Evolutionary conservation across 2,113 vertebrate species (phyloP).

Genomic region (Hippocampus guttulatus): DNA sequence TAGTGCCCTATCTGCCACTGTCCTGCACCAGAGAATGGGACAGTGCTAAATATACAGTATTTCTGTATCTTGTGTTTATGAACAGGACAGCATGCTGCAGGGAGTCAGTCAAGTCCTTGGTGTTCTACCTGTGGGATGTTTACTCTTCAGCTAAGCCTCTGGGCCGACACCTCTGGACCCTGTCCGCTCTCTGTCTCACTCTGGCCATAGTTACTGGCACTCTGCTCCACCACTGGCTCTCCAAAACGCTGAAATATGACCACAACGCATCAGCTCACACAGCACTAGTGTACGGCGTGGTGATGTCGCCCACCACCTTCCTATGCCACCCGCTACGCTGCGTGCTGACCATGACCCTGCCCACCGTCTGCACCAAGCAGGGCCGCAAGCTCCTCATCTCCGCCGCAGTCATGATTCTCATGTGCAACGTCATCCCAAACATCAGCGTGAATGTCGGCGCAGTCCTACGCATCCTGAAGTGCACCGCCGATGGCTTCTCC

Average conservation of each 20-base stretch:
- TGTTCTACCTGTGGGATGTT: conserved; percentile 69
- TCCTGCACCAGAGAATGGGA: too few relatives aligned
- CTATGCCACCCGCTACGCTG: conserved; percentile 85
- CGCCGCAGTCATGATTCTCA: conserved; percentile 73
- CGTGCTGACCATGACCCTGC: conserved; percentile 79
- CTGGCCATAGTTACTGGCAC: conserved; percentile 56
- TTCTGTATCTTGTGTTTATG: background rate
- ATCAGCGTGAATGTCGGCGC: conserved; percentile 75
- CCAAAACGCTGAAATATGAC: conserved; percentile 70
- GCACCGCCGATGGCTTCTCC: conserved; percentile 79
- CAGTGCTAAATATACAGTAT: too few relatives aligned
- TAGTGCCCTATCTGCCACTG: too few relatives aligned
- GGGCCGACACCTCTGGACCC: conserved; percentile 66
- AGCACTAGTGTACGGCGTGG: conserved; percentile 61
- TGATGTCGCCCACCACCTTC: conserved; percentile 70
- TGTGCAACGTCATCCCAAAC: conserved; percentile 79
- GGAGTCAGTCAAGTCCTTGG: conserved; percentile 21
- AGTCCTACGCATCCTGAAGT: conserved; percentile 75
- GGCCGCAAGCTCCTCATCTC: conserved; percentile 82
- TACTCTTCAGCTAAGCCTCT: conserved; percentile 77
- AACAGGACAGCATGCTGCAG: conserved; percentile 18
- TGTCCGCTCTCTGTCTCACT: conserved; percentile 74
- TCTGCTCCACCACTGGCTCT: conserved; percentile 81
- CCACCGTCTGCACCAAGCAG: conserved; percentile 81
- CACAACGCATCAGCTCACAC: conserved; percentile 15